Conservation (phyloP, 2,797 vertebrate genomes). For the Dromococcyx pavoninus region DNA sequence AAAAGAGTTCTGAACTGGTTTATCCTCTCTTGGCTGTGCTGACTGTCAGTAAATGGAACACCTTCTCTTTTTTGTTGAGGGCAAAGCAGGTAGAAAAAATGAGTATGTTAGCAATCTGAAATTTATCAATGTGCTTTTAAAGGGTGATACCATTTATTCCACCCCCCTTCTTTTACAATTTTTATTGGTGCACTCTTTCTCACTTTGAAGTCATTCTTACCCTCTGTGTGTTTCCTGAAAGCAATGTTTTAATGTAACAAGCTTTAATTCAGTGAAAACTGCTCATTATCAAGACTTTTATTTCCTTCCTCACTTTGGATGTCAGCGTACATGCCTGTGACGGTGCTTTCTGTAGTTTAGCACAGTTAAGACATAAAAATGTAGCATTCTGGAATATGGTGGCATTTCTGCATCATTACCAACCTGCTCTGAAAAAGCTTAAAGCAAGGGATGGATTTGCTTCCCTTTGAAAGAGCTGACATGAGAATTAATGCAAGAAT, state of each 20-base stretch:
- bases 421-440: not conserved
- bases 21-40: not conserved
- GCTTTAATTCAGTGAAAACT: not conserved
- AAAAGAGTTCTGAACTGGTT: not conserved
- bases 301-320: not conserved
- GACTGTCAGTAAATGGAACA: not conserved
- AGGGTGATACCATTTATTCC: not conserved
- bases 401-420: slow-evolving; percentile 43
- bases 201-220: not conserved
- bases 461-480: not conserved
- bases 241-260: not conserved
- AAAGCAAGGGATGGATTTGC: not conserved
- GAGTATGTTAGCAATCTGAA: not conserved
- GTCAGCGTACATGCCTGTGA: not conserved
- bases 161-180: not conserved
- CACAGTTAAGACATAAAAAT: not conserved
- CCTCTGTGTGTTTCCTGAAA: not conserved
- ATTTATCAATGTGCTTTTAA: not conserved
- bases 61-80: not conserved
- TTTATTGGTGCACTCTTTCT: not conserved
- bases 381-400: slow-evolving; percentile 35
- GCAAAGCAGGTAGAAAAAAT: not conserved
- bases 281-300: not conserved
- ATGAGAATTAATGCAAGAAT: not conserved
- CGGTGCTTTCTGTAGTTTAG: not conserved